These are phyloP conservation scores for Tachypleus tridentatus DNA, from an alignment of 1,140 invertebrate species.

Conservation along the genomic window DNA sequence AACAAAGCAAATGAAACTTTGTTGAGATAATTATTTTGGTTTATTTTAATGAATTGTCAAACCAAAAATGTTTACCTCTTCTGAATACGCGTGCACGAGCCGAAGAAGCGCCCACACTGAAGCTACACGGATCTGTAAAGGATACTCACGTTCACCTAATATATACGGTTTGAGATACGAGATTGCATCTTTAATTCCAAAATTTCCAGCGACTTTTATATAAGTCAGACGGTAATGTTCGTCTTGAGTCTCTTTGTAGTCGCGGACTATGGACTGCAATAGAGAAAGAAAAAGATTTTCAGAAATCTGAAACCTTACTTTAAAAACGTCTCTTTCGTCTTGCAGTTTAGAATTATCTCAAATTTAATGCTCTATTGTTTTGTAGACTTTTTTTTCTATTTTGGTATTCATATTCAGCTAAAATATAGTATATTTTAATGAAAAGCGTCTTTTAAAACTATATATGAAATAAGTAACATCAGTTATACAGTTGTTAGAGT, in stretches of 20 bases:
- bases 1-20: background rate
- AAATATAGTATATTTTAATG: no score
- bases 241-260: conserved; percentile 6
- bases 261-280: conserved; percentile 10
- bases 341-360: no score
- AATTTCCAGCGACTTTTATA: conserved; percentile 12
- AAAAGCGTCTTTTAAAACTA: no score
- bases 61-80: conserved; percentile 5
- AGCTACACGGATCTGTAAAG: background rate
- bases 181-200: conserved; percentile 13
- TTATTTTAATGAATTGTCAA: background rate
- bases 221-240: conserved; percentile 8
- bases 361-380: no score
- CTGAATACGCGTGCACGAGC: conserved; percentile 11
- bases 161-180: conserved; percentile 13
- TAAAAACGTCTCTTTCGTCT: no score
- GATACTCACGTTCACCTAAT: background rate
- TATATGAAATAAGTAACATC: no score
- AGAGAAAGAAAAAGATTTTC: no score
- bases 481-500: no score
- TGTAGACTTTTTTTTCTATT: no score
- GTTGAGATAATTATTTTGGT: background rate
- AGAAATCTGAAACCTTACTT: no score
- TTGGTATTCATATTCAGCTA: no score
- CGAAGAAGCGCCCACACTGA: conserved; percentile 13